Evolutionary conservation across 2,888 invertebrate genomes (phyloP).

Genomic region (Melieria picta): DNA sequence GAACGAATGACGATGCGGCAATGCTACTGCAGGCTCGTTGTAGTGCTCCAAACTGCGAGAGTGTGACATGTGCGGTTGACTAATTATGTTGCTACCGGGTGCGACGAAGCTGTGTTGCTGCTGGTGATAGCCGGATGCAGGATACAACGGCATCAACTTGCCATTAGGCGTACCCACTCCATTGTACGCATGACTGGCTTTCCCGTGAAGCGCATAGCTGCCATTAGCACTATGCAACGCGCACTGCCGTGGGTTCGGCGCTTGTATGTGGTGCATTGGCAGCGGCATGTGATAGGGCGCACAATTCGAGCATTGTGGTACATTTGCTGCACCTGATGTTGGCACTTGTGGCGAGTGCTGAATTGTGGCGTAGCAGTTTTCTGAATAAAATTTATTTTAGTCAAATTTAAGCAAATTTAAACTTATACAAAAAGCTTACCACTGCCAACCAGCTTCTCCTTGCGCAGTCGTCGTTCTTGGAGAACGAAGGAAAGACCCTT

Average conservation of each 20-base stretch:
- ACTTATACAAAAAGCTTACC: conserved; percentile 31
- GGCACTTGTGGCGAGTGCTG: conserved; percentile 44
- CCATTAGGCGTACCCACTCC: conserved; percentile 13
- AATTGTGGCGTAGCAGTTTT: conserved; percentile 45
- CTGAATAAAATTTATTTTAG: conserved; percentile 31
- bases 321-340: conserved; percentile 18
- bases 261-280: conserved; percentile 24
- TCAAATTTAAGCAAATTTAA: background rate
- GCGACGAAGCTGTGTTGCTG: conserved; percentile 33
- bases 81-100: conserved; percentile 12
- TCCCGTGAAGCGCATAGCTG: conserved; percentile 47
- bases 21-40: conserved; percentile 53
- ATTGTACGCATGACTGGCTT: conserved; percentile 48
- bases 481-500: conserved; percentile 57
- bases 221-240: conserved; percentile 35
- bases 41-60: conserved; percentile 66
- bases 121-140: conserved; percentile 46
- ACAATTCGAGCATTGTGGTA: conserved; percentile 45
- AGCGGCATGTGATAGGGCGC: conserved; percentile 37
- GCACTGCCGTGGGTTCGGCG: conserved; percentile 34
- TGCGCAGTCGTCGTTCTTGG: conserved; percentile 57
- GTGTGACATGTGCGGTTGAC: conserved; percentile 58
- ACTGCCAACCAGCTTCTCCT: conserved; percentile 50
- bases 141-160: conserved; percentile 43
- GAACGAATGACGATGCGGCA: conserved; percentile 65